phyloP scores from a whole-genome alignment of 92 coral and sea anemone species.

The Porites rus region DNA sequence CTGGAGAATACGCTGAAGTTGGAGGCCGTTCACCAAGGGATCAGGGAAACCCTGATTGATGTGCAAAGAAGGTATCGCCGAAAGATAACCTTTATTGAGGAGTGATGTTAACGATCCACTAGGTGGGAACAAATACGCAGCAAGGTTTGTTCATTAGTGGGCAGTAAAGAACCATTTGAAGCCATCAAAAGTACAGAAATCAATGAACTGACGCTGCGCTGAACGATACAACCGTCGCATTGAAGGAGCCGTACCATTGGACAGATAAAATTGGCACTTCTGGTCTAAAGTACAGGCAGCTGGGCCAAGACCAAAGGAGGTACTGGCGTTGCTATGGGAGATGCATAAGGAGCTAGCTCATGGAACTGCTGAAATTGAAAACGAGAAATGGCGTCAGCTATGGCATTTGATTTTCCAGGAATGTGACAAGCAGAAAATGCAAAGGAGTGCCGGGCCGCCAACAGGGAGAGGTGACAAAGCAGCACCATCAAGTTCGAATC shows the following conservation, averaged over 20 bases:
- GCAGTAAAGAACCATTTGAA: not conserved
- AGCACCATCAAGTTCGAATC: too few species aligned
- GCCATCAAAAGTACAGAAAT: not conserved
- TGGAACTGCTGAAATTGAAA: not conserved
- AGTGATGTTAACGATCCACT: not conserved
- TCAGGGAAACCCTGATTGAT: not conserved
- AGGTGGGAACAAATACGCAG: not conserved
- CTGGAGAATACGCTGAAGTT: not conserved
- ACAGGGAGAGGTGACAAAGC: too few species aligned
- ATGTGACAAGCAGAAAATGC: too few species aligned
- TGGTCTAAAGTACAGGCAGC: not conserved
- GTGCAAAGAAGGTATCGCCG: not conserved
- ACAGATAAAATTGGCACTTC: not conserved
- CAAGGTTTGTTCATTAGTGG: too few species aligned
- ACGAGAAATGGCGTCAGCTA: not conserved
- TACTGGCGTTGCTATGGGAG: not conserved
- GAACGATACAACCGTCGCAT: not conserved
- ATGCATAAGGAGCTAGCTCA: too few species aligned
- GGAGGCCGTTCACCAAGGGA: not conserved
- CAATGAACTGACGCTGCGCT: not conserved
- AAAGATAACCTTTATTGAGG: slow-evolving; percentile 10
- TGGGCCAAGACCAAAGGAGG: not conserved
- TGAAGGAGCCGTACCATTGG: not conserved
- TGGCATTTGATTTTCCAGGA: too few species aligned
- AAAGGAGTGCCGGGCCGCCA: too few species aligned